Conservation (phyloP, 2,113 vertebrate genomes). For the Procapra przewalskii region DNA sequence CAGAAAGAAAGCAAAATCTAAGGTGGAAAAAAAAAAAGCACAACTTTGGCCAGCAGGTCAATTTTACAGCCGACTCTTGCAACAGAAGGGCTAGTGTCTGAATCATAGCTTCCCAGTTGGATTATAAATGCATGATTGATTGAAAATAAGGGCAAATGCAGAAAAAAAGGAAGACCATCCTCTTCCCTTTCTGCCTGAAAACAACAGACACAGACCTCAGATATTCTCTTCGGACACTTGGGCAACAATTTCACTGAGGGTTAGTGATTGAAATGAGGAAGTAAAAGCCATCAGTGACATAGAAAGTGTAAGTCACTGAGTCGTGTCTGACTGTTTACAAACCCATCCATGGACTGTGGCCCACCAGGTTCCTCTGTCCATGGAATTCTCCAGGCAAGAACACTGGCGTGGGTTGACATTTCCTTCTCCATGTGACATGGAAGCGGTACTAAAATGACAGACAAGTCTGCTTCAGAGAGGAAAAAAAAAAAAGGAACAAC, state of each 20-base stretch:
- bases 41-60: constrained; percentile 63
- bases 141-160: constrained; percentile 66
- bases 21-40: constrained; percentile 9
- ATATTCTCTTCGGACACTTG: not conserved
- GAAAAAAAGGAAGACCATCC: not conserved
- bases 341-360: not conserved
- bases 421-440: not conserved
- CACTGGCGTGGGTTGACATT: not conserved
- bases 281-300: not conserved
- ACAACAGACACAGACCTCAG: constrained; percentile 5
- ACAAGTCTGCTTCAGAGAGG: not conserved
- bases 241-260: not conserved
- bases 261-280: not conserved
- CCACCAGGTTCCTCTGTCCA: not conserved
- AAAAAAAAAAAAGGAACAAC: not conserved
- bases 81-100: constrained; percentile 59
- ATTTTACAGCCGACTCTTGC: constrained; percentile 53
- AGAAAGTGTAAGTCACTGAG: not conserved
- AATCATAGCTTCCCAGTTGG: constrained; percentile 53
- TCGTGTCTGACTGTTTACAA: not conserved
- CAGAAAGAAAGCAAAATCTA: constrained; percentile 58
- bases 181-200: not conserved
- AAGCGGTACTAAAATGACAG: not conserved
- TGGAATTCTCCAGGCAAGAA: not conserved
- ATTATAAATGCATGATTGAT: constrained; percentile 60